Base-by-base conservation (phyloP, 2,113 vertebrate genomes). In the Sapayoa aenigma region DNA sequence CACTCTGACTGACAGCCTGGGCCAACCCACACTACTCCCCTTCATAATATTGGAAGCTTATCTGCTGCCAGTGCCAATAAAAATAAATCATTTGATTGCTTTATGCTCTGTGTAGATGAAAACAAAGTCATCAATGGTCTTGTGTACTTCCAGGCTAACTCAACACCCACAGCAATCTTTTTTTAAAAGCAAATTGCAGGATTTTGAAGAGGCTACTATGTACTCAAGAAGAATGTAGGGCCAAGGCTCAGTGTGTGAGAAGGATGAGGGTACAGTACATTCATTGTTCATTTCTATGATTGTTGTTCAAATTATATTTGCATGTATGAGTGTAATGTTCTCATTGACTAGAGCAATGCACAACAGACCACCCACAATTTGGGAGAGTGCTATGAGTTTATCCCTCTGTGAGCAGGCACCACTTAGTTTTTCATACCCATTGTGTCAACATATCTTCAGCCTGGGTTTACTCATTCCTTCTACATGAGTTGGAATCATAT, bases 41-140 rank as follows among this genome's bases (percentile, higher is more conserved):
- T 80, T 74, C 76, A 30, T 83, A 66, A 74, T 2, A 92, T 80
- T 66, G 79, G 68, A 76, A 90, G 82, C 63, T 88, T 74, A 77
- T 95, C 88, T 88, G 52, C 27, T 39, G 77, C 68, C 60, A 87
- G 65, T 94, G 94, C 94, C 96, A 96, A 93, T 41, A 86, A 95
- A 96, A 94, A 97, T 92, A 94, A 97, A 89, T 95, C 94, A 91
- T 95, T 92, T 90, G 74, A 72, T 86, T 92, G 92, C 92, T 94
- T 94, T 80, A 39, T 93, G 90, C 77, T 96, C 85, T 50, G 65
- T 49, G 59, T 2, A 9, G 82, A 80, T 86, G 83, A 89, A 96
- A 96, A 95, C 76, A 92, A 62, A 96, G 73, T 84, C 92, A 84
- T 74, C 88, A 93, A 44, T 60, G 83, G 72, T 65, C 78, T 71